Percentiles rank a stretch among this genome's conserved stretches.
These are phyloP conservation scores for Scaptomyza pallida DNA, from an alignment of 1,140 invertebrate genomes.

Conservation along the genomic window DNA sequence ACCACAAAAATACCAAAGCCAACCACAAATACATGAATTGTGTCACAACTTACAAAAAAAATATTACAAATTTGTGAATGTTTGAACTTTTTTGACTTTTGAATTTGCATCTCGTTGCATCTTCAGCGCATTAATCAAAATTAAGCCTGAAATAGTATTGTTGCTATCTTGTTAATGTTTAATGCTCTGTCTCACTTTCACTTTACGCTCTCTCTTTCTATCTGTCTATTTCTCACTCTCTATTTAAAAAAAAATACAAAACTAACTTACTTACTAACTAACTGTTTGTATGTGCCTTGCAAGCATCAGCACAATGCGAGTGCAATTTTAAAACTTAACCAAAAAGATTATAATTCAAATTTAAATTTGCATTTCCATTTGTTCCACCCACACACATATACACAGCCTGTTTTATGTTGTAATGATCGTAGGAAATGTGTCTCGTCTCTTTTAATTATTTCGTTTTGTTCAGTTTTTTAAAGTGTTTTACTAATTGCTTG, in stretches of 20 bases:
- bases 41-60: constrained; percentile 37
- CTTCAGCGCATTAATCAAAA: constrained; percentile 64
- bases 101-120: constrained; percentile 63
- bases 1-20: constrained; percentile 43
- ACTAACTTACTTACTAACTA: constrained; percentile 45
- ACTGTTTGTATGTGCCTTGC: constrained; percentile 77
- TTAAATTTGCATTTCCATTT: constrained; percentile 65
- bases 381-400: constrained; percentile 15
- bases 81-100: constrained; percentile 48
- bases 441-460: neutral
- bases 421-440: constrained; percentile 73
- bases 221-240: constrained; percentile 46
- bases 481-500: constrained; percentile 38
- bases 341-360: constrained; percentile 27
- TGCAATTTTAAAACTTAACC: constrained; percentile 38
- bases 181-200: constrained; percentile 55
- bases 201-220: constrained; percentile 44
- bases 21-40: constrained; percentile 71
- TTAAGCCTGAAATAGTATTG: constrained; percentile 73
- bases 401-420: constrained; percentile 71
- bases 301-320: constrained; percentile 51
- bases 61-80: constrained; percentile 28
- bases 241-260: constrained; percentile 41
- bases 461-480: neutral
- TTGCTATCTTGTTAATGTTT: constrained; percentile 64